These are phyloP conservation scores for Siniperca chuatsi DNA, from an alignment of 2,113 vertebrate species.

Conservation along the genomic window DNA sequence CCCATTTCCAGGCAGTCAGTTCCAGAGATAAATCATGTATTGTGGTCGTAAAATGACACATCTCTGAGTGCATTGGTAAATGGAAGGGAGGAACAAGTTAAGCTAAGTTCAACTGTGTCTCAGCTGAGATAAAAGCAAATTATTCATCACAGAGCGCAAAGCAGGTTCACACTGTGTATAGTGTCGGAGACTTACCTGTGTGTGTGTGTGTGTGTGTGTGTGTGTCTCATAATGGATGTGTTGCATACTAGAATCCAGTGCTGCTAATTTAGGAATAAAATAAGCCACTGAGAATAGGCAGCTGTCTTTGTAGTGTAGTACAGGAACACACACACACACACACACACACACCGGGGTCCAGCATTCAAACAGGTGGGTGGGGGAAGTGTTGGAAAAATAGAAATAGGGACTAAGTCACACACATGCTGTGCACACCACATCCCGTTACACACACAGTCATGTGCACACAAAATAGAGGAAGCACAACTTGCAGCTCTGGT, in stretches of 20 bases:
- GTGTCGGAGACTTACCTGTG: constrained; percentile 5
- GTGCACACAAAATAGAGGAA: background rate
- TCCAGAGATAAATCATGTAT: background rate
- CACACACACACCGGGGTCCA: constrained; percentile 3
- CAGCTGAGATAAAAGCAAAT: background rate
- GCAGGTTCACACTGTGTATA: background rate
- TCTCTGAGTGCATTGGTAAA: background rate
- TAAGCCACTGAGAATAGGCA: constrained; percentile 66
- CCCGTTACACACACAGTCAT: background rate
- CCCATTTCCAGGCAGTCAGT: background rate
- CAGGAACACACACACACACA: constrained; percentile 38
- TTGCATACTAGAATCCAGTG: constrained; percentile 61
- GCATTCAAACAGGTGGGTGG: constrained; percentile 30
- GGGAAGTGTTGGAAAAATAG: constrained; percentile 36
- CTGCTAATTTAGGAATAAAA: constrained; percentile 77
- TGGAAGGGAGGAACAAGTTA: constrained; percentile 1
- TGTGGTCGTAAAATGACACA: background rate
- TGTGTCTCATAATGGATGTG: constrained; percentile 43
- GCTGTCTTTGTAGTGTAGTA: constrained; percentile 72
- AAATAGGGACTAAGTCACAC: constrained; percentile 18
- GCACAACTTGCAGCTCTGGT: background rate
- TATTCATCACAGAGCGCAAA: background rate
- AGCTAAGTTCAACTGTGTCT: background rate
- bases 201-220: constrained; percentile 32
- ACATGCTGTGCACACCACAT: constrained; percentile 18